Conservation (phyloP, 2,797 vertebrate species). For the Erethizon dorsatum region DNA sequence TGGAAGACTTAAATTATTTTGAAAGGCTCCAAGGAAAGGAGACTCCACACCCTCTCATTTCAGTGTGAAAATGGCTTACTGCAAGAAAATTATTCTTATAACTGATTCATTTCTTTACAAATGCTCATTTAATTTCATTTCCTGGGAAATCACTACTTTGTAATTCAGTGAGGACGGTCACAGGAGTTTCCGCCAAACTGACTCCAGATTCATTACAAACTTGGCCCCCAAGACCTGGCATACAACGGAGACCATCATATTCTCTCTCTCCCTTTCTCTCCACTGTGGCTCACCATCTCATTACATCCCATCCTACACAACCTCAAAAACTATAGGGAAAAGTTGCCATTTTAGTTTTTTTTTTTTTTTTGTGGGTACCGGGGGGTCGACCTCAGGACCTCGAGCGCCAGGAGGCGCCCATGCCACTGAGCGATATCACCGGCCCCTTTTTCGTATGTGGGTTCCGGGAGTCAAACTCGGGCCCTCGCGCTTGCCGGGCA, state of each 20-base stretch:
- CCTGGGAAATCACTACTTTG: conserved; percentile 4
- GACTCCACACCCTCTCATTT: not conserved
- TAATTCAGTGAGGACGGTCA: not conserved
- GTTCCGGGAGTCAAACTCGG: no score
- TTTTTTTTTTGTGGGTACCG: no score
- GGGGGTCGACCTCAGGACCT: no score
- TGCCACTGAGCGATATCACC: no score
- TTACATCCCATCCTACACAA: not conserved
- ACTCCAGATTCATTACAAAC: not conserved
- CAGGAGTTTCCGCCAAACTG: not conserved
- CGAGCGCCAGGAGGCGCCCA: no score
- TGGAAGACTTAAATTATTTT: not conserved
- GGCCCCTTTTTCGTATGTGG: no score
- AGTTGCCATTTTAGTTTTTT: no score
- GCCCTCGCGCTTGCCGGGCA: no score
- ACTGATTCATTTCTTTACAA: not conserved
- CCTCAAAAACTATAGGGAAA: conserved; percentile 18
- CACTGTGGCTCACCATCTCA: not conserved
- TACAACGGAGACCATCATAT: not conserved
- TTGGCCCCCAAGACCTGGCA: not conserved
- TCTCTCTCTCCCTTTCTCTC: not conserved
- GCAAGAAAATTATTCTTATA: not conserved
- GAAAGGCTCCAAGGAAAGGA: conserved; percentile 5
- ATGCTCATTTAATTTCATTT: conserved; percentile 10
- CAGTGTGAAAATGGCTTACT: not conserved